A percentile compares a stretch with the other conserved stretches of the same genome.
Evolutionary conservation across 2,113 vertebrate genomes (phyloP).

Genomic region (Panurus biarmicus): DNA sequence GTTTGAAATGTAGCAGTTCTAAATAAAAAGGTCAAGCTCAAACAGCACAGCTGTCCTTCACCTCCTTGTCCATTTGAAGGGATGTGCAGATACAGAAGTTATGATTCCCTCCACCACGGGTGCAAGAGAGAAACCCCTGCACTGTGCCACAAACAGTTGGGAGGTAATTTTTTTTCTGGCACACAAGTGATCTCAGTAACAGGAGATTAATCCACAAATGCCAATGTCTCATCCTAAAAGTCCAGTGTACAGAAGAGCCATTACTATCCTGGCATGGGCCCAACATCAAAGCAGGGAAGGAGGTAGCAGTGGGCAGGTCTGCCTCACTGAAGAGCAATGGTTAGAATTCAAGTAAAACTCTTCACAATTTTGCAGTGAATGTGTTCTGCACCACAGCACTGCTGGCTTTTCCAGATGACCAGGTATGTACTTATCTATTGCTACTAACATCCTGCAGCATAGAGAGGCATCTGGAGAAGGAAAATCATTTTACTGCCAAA

Average conservation of each 20-base stretch:
- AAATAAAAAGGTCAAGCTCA: background rate
- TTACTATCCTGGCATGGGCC: background rate
- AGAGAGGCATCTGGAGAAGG: background rate
- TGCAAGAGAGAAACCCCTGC: background rate
- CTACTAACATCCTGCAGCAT: background rate
- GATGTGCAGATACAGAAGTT: background rate
- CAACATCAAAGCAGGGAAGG: background rate
- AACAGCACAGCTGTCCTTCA: background rate
- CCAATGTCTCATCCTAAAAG: background rate
- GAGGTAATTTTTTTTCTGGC: background rate
- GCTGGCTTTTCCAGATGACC: background rate
- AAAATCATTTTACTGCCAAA: background rate
- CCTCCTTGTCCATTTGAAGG: background rate
- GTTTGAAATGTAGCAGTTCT: background rate
- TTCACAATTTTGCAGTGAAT: background rate
- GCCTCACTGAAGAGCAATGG: background rate
- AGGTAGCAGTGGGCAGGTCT: background rate
- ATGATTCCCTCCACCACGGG: background rate
- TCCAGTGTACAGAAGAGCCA: background rate
- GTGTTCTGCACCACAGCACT: background rate
- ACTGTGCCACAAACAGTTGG: background rate
- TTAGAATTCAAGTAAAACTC: background rate
- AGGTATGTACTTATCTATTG: background rate
- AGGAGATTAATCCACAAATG: background rate
- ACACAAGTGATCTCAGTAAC: background rate